phyloP scores from a whole-genome alignment of 2,113 vertebrate species.

The Pangasianodon hypophthalmus region DNA sequence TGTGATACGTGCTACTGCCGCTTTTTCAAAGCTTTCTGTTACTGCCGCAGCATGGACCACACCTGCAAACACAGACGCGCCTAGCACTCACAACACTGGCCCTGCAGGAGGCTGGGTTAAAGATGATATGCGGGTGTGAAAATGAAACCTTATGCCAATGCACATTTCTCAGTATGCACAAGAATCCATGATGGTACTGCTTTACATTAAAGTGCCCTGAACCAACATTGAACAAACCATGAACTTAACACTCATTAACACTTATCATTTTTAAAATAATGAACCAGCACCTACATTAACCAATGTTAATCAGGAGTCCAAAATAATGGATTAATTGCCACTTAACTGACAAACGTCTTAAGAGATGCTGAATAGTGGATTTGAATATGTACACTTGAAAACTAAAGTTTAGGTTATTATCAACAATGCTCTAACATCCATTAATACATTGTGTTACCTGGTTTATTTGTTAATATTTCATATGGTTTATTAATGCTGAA shows the following conservation, averaged over 20 bases:
- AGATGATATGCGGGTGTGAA: not conserved
- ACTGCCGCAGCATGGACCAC: slow-evolving; percentile 86
- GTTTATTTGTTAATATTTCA: not conserved
- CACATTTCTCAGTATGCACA: not conserved
- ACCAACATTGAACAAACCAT: not conserved
- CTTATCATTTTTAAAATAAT: not conserved
- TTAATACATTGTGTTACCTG: not conserved
- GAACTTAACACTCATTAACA: not conserved
- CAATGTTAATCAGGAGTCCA: not conserved
- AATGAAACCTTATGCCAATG: not conserved
- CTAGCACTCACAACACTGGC: slow-evolving; percentile 44
- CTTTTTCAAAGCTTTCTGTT: slow-evolving; percentile 94
- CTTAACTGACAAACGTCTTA: not conserved
- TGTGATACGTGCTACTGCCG: slow-evolving; percentile 97
- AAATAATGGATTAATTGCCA: not conserved
- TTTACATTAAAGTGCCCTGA: slow-evolving; percentile 21
- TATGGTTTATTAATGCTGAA: not conserved
- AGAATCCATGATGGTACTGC: not conserved
- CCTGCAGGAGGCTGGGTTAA: not conserved
- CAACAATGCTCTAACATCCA: not conserved
- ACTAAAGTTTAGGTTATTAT: not conserved
- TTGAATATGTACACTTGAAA: not conserved
- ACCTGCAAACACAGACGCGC: slow-evolving; percentile 63
- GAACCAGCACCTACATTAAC: not conserved
- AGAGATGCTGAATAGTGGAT: not conserved